Evolutionary conservation across 2,113 vertebrate genomes (phyloP).

Genomic region (Nicator chloris): DNA sequence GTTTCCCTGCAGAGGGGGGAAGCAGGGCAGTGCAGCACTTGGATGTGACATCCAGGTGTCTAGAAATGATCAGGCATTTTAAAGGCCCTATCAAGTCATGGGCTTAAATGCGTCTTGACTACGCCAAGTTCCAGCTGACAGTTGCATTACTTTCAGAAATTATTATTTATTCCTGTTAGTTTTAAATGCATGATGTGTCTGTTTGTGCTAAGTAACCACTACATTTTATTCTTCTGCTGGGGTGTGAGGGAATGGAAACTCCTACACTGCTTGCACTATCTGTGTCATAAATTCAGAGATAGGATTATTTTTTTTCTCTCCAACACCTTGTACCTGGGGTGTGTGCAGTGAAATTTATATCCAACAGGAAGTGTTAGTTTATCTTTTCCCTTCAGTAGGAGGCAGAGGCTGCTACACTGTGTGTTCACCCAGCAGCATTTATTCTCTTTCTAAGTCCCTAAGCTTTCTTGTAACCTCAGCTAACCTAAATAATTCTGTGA

Average conservation of each 20-base stretch:
- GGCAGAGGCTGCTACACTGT: neutral
- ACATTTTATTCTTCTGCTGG: neutral
- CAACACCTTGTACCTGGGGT: neutral
- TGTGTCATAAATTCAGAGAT: neutral
- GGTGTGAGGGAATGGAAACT: neutral
- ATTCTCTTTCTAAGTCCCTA: neutral
- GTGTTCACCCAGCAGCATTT: neutral
- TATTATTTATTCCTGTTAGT: neutral
- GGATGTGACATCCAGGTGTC: neutral
- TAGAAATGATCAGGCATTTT: neutral
- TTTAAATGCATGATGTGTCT: neutral
- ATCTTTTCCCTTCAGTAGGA: neutral
- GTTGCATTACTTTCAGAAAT: neutral
- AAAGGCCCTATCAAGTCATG: neutral
- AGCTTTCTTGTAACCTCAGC: neutral
- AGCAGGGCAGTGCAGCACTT: neutral
- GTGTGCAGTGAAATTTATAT: neutral
- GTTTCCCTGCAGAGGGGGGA: neutral
- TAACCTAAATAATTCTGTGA: neutral
- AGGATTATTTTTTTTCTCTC: neutral
- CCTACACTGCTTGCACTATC: neutral
- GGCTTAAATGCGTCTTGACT: neutral
- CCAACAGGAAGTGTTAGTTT: neutral
- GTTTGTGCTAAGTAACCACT: neutral
- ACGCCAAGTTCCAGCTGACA: neutral